These are phyloP conservation scores for Propsilocerus akamusi DNA, from an alignment of 1,140 invertebrate genomes.

Conservation along the genomic window DNA sequence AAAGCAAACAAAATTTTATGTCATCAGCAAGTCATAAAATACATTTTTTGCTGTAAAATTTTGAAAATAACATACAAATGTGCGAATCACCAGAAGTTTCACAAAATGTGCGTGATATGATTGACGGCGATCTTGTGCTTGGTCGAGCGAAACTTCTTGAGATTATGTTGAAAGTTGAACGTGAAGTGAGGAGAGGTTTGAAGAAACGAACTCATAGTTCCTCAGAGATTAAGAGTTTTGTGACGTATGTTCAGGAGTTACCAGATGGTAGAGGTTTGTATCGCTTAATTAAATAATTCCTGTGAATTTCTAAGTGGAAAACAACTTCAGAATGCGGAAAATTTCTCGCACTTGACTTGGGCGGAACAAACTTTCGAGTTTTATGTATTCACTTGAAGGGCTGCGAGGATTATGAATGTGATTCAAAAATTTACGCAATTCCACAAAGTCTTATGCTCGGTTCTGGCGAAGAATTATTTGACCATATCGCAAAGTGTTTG, in stretches of 20 bases:
- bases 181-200: conserved; percentile 68
- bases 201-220: conserved; percentile 55
- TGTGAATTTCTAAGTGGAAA: neutral
- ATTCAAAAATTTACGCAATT: conserved; percentile 94
- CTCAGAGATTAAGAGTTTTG: conserved; percentile 73
- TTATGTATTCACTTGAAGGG: conserved; percentile 76
- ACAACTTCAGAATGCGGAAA: conserved; percentile 74
- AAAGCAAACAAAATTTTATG: too few species aligned
- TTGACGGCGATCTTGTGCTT: conserved; percentile 46
- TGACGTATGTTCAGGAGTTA: conserved; percentile 91
- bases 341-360: conserved; percentile 93
- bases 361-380: conserved; percentile 97
- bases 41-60: too few species aligned
- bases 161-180: conserved; percentile 54
- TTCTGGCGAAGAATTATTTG: conserved; percentile 75
- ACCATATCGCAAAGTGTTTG: conserved; percentile 96
- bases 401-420: conserved; percentile 76
- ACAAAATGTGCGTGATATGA: neutral
- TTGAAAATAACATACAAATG: too few species aligned
- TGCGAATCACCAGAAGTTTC: too few species aligned
- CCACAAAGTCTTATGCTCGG: conserved; percentile 91
- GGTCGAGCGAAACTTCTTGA: conserved; percentile 53
- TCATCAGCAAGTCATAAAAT: too few species aligned
- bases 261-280: conserved; percentile 78
- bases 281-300: neutral